phyloP scores from a whole-genome alignment of 2,888 invertebrate genomes.

The Drosophila mettleri region DNA sequence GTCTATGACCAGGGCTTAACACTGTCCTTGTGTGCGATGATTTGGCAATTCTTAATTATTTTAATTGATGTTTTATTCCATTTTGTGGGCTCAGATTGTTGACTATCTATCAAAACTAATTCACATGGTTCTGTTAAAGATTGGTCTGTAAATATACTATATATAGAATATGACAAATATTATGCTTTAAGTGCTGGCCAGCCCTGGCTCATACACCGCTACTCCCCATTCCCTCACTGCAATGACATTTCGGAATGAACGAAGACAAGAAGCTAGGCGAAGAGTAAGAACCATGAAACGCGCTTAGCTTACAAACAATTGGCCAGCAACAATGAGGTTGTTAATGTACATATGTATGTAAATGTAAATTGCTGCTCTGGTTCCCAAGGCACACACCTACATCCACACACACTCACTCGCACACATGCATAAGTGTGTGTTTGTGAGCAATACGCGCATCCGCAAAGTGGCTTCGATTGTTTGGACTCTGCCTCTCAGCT shows the following conservation, averaged over 20 bases:
- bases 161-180: neutral
- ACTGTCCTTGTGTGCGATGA: constrained; percentile 13
- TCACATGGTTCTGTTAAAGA: neutral
- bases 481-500: constrained; percentile 36
- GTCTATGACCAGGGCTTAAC: constrained; percentile 20
- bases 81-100: neutral
- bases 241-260: constrained; percentile 28
- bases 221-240: neutral
- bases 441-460: constrained; percentile 38
- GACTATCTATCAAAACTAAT: neutral
- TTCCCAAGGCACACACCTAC: constrained; percentile 35
- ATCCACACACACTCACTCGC: constrained; percentile 4
- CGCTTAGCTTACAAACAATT: constrained; percentile 26
- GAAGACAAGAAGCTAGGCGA: constrained; percentile 6
- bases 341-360: constrained; percentile 21
- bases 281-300: constrained; percentile 7
- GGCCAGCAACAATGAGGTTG: constrained; percentile 13
- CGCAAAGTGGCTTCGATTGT: constrained; percentile 44
- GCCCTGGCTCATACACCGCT: constrained; percentile 24
- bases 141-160: neutral
- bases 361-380: constrained; percentile 39
- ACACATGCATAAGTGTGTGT: neutral
- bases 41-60: neutral
- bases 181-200: constrained; percentile 5
- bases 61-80: neutral